phyloP scores from a whole-genome alignment of 2,888 invertebrate genomes.

The Watsonalla binaria region DNA sequence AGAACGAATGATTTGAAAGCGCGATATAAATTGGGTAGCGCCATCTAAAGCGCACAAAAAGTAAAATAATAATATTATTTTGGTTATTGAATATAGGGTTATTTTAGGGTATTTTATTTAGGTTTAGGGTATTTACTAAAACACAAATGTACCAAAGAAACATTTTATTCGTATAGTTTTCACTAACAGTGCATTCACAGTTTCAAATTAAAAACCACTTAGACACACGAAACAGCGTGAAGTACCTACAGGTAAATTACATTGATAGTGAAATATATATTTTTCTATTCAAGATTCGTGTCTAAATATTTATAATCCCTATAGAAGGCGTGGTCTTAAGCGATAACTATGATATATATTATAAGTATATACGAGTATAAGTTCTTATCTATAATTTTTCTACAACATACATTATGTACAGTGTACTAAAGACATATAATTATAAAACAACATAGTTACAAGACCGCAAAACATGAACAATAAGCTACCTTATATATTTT shows the following conservation, averaged over 20 bases:
- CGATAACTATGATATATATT: slow-evolving; percentile 30
- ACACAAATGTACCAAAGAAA: slow-evolving; percentile 57
- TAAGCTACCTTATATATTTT: no score
- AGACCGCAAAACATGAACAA: no score
- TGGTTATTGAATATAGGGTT: background rate
- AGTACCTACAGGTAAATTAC: slow-evolving; percentile 52
- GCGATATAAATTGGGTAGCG: no score
- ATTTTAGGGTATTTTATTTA: no score
- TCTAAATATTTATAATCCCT: slow-evolving; percentile 31
- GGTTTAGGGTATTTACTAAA: slow-evolving; percentile 16
- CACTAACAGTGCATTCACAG: slow-evolving; percentile 73
- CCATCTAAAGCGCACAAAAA: no score
- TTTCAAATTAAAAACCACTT: slow-evolving; percentile 31
- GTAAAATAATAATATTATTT: background rate
- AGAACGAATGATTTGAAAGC: no score
- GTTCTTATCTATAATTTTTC: slow-evolving; percentile 2
- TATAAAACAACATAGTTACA: background rate
- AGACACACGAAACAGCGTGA: slow-evolving; percentile 53
- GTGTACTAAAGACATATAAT: slow-evolving; percentile 7
- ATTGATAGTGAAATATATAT: slow-evolving; percentile 36
- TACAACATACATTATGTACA: slow-evolving; percentile 13
- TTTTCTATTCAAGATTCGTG: slow-evolving; percentile 34
- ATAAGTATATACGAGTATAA: slow-evolving; percentile 8
- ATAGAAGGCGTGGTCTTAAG: slow-evolving; percentile 66
- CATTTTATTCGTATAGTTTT: slow-evolving; percentile 65